Base-by-base conservation (phyloP, 1,140 invertebrate genomes). In the Drosophila bifasciata region DNA sequence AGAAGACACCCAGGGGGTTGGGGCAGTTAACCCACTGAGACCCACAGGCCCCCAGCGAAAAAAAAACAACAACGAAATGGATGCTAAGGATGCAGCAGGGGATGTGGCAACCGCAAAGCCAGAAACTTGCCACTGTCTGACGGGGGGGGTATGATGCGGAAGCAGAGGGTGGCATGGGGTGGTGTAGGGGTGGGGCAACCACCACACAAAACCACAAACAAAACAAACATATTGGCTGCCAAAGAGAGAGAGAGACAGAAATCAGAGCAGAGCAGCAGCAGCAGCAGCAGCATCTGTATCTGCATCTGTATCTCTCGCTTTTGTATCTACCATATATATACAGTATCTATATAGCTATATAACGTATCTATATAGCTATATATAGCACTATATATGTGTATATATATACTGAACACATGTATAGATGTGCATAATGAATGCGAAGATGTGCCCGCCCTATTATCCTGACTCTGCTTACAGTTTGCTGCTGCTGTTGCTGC, bases 361-460 rank as follows among this genome's bases (percentile, higher is more conserved):
- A 44, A n/a, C n/a, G n/a, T n/a, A n/a, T n/a, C n/a, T 52, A 28
- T 21, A 39, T 36, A 25, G 36, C 17, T 76, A 49, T 66, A 48
- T 61, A 56, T 63, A 45, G 66, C 23, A n/a, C n/a, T n/a, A n/a
- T n/a, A n/a, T n/a, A n/a, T n/a, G n/a, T n/a, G n/a, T n/a, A n/a
- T n/a, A n/a, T n/a, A n/a, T n/a, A n/a, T n/a, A n/a, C n/a, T n/a
- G n/a, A n/a, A n/a, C n/a, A n/a, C 48, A 41, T 7, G 0, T 28
- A 8, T 36, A 36, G 11, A 36, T 79, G 79, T 85, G 86, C 71
- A 90, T 90, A 90, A 90, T 90, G 81, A 86, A 90, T 90, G 81
- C 76, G 79, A 90, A 75, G 86, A 90, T 89, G 81, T 90, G 72
- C 72, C 70, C 86, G 86, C 86, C 86, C 86, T 90, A 88, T 90